Evolutionary conservation across 2,888 invertebrate species (phyloP), one percentile per base, ranked within the genome.

Genomic region (Nipponacmea schrenckii): DNA sequence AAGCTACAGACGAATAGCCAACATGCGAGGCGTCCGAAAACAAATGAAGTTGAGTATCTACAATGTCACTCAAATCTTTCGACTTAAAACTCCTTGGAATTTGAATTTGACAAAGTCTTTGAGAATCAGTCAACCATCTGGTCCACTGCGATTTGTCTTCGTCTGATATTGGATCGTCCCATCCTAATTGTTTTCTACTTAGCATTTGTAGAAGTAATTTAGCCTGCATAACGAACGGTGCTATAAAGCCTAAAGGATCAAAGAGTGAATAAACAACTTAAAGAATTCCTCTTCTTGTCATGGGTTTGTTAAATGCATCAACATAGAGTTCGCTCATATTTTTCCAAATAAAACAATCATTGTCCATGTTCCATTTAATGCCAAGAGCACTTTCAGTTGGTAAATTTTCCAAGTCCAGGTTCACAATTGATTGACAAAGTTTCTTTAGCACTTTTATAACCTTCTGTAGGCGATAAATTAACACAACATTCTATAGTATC

Each of bases 271-370:
- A 56, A 17, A 68, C 46, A 1, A 27, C 46, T 0, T 27, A 68
- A 26, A 68, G 56, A 26, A 68, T 62, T 50, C 68, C 68, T 56
- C 56, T 50, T 56, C 68, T 68, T 68, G 68, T 56, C 17, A 31
- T 31, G n/a, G 68, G 31, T 48, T 62, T 68, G 17, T 27, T 27
- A 10, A 39, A 20, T 14, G 46, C 17, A 31, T 20, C 8, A 24
- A 10, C n/a, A 14, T 17, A 48, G n/a, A 17, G 48, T 48, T 48
- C 48, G n/a, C n/a, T n/a, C n/a, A n/a, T n/a, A n/a, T n/a, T n/a
- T n/a, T n/a, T n/a, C 48, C 48, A 68, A 20, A 45, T 17, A 27
- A 68, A 68, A 10, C 15, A 31, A 56, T 68, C 68, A 7, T 14
- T 17, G 15, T 56, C n/a, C 4, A 27, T 68, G 26, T 68, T 27